phyloP scores from a whole-genome alignment of 2,797 vertebrate genomes.

The Gila robusta region DNA sequence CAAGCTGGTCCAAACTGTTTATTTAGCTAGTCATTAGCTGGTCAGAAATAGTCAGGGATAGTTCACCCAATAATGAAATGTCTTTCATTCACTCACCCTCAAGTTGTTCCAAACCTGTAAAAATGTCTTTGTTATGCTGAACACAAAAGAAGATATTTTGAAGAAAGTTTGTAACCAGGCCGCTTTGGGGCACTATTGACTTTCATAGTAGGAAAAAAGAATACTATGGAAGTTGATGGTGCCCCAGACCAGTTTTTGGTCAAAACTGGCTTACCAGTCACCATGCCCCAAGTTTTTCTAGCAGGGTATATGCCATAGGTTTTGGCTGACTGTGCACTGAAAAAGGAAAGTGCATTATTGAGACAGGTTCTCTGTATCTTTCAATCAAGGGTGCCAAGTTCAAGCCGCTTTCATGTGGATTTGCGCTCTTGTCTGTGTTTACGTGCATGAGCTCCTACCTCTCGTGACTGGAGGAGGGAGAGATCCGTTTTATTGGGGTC shows the following conservation, averaged over 20 bases:
- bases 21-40: neutral
- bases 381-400: neutral
- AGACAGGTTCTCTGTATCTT: neutral
- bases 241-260: no score
- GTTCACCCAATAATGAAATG: no score
- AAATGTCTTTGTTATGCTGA: no score
- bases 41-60: no score
- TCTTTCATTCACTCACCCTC: no score
- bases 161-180: no score
- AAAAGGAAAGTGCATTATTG: neutral
- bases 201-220: no score
- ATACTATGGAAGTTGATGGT: no score
- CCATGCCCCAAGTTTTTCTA: neutral
- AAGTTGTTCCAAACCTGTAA: no score
- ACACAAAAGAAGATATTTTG: no score
- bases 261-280: neutral
- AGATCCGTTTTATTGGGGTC: slow-evolving; percentile 65
- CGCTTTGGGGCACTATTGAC: no score
- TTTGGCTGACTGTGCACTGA: neutral
- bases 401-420: neutral
- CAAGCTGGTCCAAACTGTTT: neutral
- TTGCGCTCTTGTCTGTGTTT: slow-evolving; percentile 61
- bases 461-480: slow-evolving; percentile 56
- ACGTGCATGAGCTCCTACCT: slow-evolving; percentile 66
- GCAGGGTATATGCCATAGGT: neutral